Evolutionary conservation across 2,113 vertebrate genomes (phyloP).

Genomic region (Pycnonotus jocosus): DNA sequence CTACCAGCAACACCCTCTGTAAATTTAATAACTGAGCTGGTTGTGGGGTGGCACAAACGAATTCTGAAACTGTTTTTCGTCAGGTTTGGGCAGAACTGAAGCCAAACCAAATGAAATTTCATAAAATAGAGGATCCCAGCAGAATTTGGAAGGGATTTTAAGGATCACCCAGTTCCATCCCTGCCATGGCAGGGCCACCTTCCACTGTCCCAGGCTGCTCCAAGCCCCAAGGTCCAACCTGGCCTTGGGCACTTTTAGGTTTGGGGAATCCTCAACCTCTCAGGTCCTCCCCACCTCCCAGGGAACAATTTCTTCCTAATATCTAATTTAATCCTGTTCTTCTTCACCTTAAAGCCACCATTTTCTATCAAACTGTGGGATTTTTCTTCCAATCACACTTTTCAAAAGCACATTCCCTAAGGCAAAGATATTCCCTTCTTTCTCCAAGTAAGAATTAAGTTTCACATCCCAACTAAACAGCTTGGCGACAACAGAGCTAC

Average conservation of each 20-base stretch:
- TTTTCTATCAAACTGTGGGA: not conserved
- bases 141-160: not conserved
- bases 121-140: fast-evolving
- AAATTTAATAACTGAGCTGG: not conserved
- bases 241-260: not conserved
- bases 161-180: fast-evolving
- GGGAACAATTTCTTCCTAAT: not conserved
- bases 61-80: not conserved
- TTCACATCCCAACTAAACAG: not conserved
- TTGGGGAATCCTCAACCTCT: not conserved
- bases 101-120: not conserved
- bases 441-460: not conserved
- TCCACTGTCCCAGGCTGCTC: not conserved
- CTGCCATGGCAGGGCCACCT: not conserved
- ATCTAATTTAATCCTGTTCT: not conserved
- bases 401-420: not conserved
- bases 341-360: not conserved
- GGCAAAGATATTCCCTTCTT: not conserved
- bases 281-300: not conserved
- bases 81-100: not conserved
- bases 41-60: not conserved
- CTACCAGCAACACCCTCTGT: fast-evolving
- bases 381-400: not conserved
- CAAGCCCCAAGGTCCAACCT: not conserved
- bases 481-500: not conserved